Evolutionary conservation across 1,140 invertebrate genomes (phyloP).

Genomic region (Anastatus disparis): DNA sequence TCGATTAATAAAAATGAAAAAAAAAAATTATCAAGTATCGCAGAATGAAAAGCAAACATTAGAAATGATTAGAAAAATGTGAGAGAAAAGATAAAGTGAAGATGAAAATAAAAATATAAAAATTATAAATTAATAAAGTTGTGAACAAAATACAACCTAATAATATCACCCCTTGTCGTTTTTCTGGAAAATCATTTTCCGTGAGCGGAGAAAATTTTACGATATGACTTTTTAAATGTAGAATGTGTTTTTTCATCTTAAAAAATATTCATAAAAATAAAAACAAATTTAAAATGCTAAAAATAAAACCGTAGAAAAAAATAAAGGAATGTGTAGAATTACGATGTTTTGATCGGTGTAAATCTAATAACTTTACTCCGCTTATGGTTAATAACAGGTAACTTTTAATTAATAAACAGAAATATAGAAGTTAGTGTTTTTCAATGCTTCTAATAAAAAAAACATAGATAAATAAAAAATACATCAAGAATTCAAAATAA

Average conservation of each 20-base stretch:
- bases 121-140: not conserved
- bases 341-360: slow-evolving; percentile 26
- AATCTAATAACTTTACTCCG: slow-evolving; percentile 21
- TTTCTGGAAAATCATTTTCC: slow-evolving; percentile 9
- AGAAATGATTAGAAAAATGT: not conserved
- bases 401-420: slow-evolving; percentile 8
- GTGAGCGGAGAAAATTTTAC: slow-evolving; percentile 15
- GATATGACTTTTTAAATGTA: slow-evolving; percentile 26
- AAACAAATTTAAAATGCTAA: not conserved
- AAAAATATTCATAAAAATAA: not conserved
- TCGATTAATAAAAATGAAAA: not conserved
- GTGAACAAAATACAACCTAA: not conserved
- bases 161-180: slow-evolving; percentile 18
- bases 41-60: not conserved
- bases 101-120: not conserved
- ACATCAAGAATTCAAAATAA: not conserved
- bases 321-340: slow-evolving; percentile 5
- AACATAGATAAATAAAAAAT: not conserved
- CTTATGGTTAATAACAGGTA: slow-evolving; percentile 12
- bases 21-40: not conserved
- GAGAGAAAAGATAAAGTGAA: not conserved
- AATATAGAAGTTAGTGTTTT: not conserved
- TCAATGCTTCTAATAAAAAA: slow-evolving; percentile 2
- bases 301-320: not conserved
- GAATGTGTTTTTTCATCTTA: slow-evolving; percentile 20